These are phyloP conservation scores for Drosophila ficusphila DNA, from an alignment of 1,140 invertebrate genomes.

Conservation along the genomic window DNA sequence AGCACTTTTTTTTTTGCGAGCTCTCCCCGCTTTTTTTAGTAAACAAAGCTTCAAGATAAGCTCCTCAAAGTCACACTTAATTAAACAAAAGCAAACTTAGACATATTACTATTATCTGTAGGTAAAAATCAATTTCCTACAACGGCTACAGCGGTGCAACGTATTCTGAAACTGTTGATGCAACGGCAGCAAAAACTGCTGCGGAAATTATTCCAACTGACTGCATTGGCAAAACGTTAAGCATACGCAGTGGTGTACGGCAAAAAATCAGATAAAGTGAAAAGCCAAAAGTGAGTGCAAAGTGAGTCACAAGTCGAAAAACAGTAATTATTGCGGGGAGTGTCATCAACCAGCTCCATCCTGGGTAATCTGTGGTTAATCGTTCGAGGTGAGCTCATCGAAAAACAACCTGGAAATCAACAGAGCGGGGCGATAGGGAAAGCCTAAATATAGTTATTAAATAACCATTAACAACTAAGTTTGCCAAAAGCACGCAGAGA, in stretches of 20 bases:
- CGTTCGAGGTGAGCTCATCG: constrained; percentile 70
- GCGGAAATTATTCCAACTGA: constrained; percentile 74
- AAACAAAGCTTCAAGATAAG: constrained; percentile 38
- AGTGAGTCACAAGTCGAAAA: constrained; percentile 2
- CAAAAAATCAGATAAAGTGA: constrained; percentile 12
- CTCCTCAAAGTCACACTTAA: constrained; percentile 15
- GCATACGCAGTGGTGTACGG: constrained; percentile 40
- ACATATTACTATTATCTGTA: neutral
- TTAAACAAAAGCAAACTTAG: constrained; percentile 2
- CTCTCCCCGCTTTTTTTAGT: neutral
- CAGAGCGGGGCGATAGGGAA: constrained; percentile 5
- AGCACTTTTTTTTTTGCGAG: too few relatives aligned
- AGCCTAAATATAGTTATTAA: constrained; percentile 67
- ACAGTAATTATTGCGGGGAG: constrained; percentile 30
- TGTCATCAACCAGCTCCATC: constrained; percentile 58
- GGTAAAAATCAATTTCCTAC: constrained; percentile 60
- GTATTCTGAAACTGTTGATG: constrained; percentile 82
- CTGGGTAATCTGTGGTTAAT: constrained; percentile 83
- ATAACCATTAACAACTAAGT: constrained; percentile 43
- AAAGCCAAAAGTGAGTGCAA: constrained; percentile 9
- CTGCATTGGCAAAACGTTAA: constrained; percentile 68
- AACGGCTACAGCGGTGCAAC: constrained; percentile 84
- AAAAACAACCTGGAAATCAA: neutral
- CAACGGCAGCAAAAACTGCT: constrained; percentile 83
- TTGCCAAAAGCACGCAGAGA: constrained; percentile 14